These are phyloP conservation scores for Druon quercuslanigerum DNA, from an alignment of 1,140 invertebrate species.

Conservation along the genomic window DNA sequence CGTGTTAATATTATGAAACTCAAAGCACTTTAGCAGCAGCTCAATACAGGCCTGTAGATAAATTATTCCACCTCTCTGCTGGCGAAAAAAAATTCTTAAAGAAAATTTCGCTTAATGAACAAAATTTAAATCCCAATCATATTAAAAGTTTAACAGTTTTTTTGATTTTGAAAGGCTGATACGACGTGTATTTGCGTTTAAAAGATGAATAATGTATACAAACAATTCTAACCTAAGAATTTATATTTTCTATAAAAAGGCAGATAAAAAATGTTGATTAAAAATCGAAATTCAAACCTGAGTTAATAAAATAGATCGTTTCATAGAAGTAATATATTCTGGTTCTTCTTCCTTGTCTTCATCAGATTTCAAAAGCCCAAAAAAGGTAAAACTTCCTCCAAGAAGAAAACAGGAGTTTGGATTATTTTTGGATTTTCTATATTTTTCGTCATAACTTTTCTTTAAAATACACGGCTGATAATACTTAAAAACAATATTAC, in stretches of 20 bases:
- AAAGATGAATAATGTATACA: too few relatives aligned
- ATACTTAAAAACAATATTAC: neutral
- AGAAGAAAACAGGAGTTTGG: neutral
- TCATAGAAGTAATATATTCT: constrained; percentile 14
- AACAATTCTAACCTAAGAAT: neutral
- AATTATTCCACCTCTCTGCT: accelerated
- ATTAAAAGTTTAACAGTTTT: too few relatives aligned
- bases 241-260: neutral
- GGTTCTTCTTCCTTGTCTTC: constrained; percentile 6
- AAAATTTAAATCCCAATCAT: too few relatives aligned
- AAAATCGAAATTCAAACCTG: constrained; percentile 9
- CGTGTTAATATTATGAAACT: too few relatives aligned
- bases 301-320: constrained; percentile 5
- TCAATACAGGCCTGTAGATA: too few relatives aligned
- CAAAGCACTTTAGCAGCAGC: too few relatives aligned
- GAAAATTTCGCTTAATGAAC: too few relatives aligned
- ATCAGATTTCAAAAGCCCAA: neutral
- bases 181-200: too few relatives aligned
- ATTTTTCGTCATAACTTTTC: neutral
- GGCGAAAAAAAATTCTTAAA: too few relatives aligned
- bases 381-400: constrained; percentile 1
- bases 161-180: too few relatives aligned
- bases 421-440: neutral
- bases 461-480: neutral
- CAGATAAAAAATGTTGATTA: neutral